Base-by-base conservation (phyloP, 2,888 invertebrate genomes). In the Seira sanloemensis region DNA sequence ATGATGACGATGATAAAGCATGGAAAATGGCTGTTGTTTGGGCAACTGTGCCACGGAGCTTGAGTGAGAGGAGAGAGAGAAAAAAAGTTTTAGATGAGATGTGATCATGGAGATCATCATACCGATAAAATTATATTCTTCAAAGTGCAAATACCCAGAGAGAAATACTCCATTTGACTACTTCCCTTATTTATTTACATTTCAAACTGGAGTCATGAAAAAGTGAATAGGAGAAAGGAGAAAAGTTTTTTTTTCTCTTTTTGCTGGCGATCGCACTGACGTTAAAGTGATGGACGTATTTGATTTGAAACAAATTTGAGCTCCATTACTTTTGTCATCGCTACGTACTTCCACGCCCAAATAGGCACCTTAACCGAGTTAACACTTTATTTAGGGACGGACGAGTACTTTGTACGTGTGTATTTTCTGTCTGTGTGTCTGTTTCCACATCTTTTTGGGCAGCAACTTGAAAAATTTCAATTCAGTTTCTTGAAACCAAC, bases 1-100 rank as follows among this genome's bases (percentile, higher is more conserved):
- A 62, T 74, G 58, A 80, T 80, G 80, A 82, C 69, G 72, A 73
- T 72, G 82, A 77, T 82, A 77, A 77, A 77, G 68, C 77, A 77
- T 72, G 77, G 58, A 82, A 82, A 77, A 77, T 65, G 72, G 71
- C 58, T 58, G 71, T 62, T 62, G 71, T 71, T 62, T 24, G 69
- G 54, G 69, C 58, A 23, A 62, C 62, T 62, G 21, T 62, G 62
- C 62, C 23, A 62, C 50, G 16, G 21, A 62, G 21, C 21, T 62
- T 62, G 21, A 23, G 9, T 62, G 58, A 37, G 37, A 37, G 7
- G n/a, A 16, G 58, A 9, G 7, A 58, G n/a, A 12, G 12, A 37
- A 12, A 12, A 37, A 37, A 12, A 12, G 12, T n/a, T 19, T 62
- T 62, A 12, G 62, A 21, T 62, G 62, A 62, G 19, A 62, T 62